Percentiles rank a stretch among this genome's conserved stretches.
Evolutionary conservation across 2,888 invertebrate species (phyloP).

Genomic region (Deladenus siricidicola): DNA sequence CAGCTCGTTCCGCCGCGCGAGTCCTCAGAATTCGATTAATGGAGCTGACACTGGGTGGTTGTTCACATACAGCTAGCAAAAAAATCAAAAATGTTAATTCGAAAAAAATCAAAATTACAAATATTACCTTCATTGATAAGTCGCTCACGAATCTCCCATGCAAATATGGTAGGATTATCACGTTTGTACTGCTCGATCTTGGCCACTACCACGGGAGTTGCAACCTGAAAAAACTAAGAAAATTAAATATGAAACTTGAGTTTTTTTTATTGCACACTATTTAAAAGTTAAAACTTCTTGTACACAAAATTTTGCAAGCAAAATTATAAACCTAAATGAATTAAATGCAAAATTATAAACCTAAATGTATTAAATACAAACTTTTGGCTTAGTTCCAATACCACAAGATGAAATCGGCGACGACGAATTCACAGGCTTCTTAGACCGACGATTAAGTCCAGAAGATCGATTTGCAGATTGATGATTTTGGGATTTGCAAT

Average conservation of each 20-base stretch:
- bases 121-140: conserved; percentile 81
- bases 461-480: not conserved
- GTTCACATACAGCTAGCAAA: conserved; percentile 72
- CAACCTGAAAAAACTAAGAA: conserved; percentile 64
- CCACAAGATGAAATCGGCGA: not conserved
- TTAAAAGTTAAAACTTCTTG: not conserved
- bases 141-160: conserved; percentile 95
- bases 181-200: conserved; percentile 97
- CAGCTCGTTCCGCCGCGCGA: conserved; percentile 87
- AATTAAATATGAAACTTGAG: not conserved
- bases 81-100: not conserved
- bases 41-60: conserved; percentile 83
- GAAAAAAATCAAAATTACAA: not conserved
- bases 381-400: conserved; percentile 29
- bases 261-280: not conserved
- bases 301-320: not conserved
- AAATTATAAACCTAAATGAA: no score
- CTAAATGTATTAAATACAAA: conserved; percentile 8
- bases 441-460: not conserved
- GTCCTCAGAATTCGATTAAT: conserved; percentile 91
- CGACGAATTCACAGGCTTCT: not conserved
- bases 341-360: no score
- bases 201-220: conserved; percentile 89
- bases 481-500: not conserved
- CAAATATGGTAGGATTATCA: conserved; percentile 95